A percentile compares a stretch with the other conserved stretches of the same genome.
phyloP scores from a whole-genome alignment of 2,797 vertebrate species.

The Podargus strigoides region DNA sequence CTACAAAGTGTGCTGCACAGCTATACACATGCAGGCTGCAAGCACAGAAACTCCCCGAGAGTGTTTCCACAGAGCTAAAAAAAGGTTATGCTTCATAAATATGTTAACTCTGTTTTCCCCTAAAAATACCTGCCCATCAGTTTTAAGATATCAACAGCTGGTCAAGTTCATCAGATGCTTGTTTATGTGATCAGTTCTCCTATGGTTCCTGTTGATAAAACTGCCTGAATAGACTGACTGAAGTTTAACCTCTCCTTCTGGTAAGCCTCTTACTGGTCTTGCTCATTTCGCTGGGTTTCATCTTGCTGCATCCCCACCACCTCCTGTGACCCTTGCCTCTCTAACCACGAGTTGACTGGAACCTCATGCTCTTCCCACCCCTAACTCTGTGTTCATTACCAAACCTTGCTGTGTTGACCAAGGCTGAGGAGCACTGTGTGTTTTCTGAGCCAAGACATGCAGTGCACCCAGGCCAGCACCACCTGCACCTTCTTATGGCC shows the following conservation, averaged over 20 bases:
- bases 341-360: not conserved
- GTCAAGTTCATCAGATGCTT: not conserved
- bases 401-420: not conserved
- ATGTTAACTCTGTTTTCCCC: not conserved
- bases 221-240: not conserved
- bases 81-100: not conserved
- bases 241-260: not conserved
- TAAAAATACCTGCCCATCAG: not conserved
- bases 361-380: fast-evolving
- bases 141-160: not conserved
- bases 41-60: not conserved
- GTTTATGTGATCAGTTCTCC: not conserved
- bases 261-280: not conserved
- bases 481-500: not conserved
- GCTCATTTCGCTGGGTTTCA: not conserved
- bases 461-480: fast-evolving
- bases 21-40: not conserved
- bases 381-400: fast-evolving
- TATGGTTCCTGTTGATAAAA: not conserved
- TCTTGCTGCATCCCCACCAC: not conserved
- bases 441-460: not conserved
- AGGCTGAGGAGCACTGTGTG: not conserved
- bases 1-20: not conserved
- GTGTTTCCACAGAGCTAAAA: not conserved
- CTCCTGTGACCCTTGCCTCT: not conserved